phyloP scores from a whole-genome alignment of 2,113 vertebrate genomes.

The Cinclus mexicanus region DNA sequence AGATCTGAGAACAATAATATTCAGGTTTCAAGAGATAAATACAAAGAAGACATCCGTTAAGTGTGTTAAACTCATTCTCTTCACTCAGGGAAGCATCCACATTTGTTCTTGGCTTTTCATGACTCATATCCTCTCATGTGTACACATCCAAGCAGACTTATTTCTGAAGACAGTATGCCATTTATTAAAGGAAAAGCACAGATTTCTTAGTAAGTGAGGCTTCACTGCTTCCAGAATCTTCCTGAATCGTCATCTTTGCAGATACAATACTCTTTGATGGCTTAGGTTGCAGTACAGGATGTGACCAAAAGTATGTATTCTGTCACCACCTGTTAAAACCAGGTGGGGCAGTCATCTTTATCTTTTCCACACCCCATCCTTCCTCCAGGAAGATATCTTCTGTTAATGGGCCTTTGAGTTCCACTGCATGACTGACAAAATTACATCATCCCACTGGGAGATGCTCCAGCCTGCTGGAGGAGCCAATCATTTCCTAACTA shows the following conservation, averaged over 20 bases:
- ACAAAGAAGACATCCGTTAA: neutral
- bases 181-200: neutral
- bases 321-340: too few relatives aligned
- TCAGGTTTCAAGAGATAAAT: neutral
- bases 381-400: too few relatives aligned
- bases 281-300: too few relatives aligned
- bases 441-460: too few relatives aligned
- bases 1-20: constrained; percentile 14
- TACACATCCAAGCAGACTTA: neutral
- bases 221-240: neutral
- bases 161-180: neutral
- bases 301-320: too few relatives aligned
- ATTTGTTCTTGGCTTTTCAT: neutral
- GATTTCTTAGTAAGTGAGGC: neutral
- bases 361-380: too few relatives aligned
- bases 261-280: neutral
- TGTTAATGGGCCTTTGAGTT: too few relatives aligned
- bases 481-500: too few relatives aligned
- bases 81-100: neutral
- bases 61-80: neutral
- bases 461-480: too few relatives aligned
- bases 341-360: too few relatives aligned
- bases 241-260: neutral
- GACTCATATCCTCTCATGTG: neutral
- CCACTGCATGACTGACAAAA: too few relatives aligned